A percentile compares a stretch with the other conserved stretches of the same genome.
Conservation (phyloP, 2,888 invertebrate genomes). For the Achlya flavicornis region DNA sequence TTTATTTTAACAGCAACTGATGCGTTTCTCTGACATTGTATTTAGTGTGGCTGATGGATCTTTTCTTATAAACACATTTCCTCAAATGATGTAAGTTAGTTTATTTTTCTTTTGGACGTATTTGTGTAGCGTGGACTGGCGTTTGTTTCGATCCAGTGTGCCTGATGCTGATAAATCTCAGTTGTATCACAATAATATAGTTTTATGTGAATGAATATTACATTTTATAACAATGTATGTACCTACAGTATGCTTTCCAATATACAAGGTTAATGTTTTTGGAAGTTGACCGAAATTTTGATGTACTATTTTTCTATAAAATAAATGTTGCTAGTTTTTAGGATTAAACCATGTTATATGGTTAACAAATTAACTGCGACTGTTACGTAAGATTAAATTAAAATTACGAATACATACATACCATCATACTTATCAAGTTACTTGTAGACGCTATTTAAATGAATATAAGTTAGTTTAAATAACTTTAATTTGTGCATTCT, state of each 20-base stretch:
- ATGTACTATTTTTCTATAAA: conserved; percentile 39
- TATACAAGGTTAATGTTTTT: conserved; percentile 4
- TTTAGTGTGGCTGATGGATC: neutral
- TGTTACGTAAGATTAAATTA: conserved; percentile 15
- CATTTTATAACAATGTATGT: conserved; percentile 13
- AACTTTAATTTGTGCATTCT: neutral
- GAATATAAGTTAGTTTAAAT: neutral
- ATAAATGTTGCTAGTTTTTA: conserved; percentile 35
- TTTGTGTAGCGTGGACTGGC: conserved; percentile 59
- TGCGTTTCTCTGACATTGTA: neutral
- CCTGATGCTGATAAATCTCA: conserved; percentile 49
- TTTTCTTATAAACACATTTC: conserved; percentile 59
- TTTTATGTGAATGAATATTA: conserved; percentile 26
- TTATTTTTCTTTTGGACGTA: conserved; percentile 64
- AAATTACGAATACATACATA: conserved; percentile 4
- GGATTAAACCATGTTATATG: conserved; percentile 37
- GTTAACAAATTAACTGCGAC: conserved; percentile 39
- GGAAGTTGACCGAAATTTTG: conserved; percentile 4
- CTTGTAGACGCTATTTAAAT: conserved; percentile 10
- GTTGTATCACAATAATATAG: conserved; percentile 45
- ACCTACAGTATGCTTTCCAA: neutral
- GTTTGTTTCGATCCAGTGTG: conserved; percentile 42
- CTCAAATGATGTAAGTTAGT: conserved; percentile 53
- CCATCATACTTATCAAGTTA: neutral
- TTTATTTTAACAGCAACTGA: neutral